Base-by-base conservation (phyloP, 2,888 invertebrate species). In the Drosophila quinaria region DNA sequence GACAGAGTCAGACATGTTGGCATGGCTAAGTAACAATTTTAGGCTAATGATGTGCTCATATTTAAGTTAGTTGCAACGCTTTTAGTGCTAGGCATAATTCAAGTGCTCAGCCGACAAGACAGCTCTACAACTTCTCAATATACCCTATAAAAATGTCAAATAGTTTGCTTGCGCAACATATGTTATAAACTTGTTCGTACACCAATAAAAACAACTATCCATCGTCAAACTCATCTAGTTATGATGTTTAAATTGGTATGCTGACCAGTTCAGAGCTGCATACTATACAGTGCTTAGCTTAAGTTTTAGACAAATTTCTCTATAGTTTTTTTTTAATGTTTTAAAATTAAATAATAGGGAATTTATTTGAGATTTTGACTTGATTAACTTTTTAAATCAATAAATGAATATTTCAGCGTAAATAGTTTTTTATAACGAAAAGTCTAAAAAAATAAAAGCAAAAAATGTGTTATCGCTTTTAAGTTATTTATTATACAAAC, bases 31-130 rank as follows among this genome's bases (percentile, higher is more conserved):
- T 68, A 88, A 90, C 90, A 90, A 90, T 86, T 86, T 90, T 88
- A 86, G 80, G 83, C 90, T 86, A 86, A 86, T 86, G 89, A 90
- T 86, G 83, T 86, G 89, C 89, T 88, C 86, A 86, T 86, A 86
- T 86, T 86, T 86, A 86, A 86, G 89, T 90, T 90, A 78, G 83
- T 70, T 78, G 83, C 80, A 90, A 71, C 87, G 86, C 89, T 90
- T 82, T 88, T 88, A 90, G 90, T 82, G 80, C 87, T 72, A 80
- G 64, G 69, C 84, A 89, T 87, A 81, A 87, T 80, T 87, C 86
- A 77, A 70, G 46, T 25, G 46, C 39, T 39, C 46, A 60, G 46
- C 62, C 69, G 58, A 35, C 49, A 29, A 42, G 42, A 31, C 13
- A n/a, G 33, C 49, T 31, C 49, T 11, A 49, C 54, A 54, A 69